Evolutionary conservation across 2,113 vertebrate genomes (phyloP).

Genomic region (Ibidorhyncha struthersii): DNA sequence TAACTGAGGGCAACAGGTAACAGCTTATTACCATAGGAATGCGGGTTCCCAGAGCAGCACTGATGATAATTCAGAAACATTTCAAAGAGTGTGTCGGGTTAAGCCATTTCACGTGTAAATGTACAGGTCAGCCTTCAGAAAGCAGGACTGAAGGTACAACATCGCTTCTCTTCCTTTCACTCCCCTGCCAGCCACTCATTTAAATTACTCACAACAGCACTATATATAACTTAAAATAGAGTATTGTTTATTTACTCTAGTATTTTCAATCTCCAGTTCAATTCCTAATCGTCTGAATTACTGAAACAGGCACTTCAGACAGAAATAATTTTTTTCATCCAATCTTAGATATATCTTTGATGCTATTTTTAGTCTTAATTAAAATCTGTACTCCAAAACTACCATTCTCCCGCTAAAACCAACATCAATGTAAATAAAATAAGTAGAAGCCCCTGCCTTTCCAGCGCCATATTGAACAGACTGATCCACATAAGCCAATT

Average conservation of each 20-base stretch:
- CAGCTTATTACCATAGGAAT: not conserved
- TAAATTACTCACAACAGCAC: not conserved
- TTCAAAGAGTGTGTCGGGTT: accelerated
- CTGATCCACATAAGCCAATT: not conserved
- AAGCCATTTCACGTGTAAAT: accelerated
- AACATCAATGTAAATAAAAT: not conserved
- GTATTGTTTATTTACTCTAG: not conserved
- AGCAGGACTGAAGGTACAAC: not conserved
- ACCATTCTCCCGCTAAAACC: not conserved
- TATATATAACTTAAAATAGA: not conserved
- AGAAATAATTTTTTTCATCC: not conserved
- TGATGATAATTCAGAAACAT: not conserved
- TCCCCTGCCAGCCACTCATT: not conserved
- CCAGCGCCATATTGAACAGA: not conserved
- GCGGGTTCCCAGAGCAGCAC: not conserved
- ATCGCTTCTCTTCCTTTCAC: not conserved
- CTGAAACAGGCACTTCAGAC: not conserved
- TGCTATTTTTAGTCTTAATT: not conserved
- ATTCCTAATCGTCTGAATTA: not conserved
- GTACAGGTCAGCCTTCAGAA: not conserved
- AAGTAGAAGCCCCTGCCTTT: not conserved
- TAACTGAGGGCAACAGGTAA: conserved; percentile 1
- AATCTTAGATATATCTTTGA: not conserved
- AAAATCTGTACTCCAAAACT: not conserved
- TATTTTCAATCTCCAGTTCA: not conserved